phyloP scores from a whole-genome alignment of 2,888 invertebrate species.

The Drosophila pegasa region DNA sequence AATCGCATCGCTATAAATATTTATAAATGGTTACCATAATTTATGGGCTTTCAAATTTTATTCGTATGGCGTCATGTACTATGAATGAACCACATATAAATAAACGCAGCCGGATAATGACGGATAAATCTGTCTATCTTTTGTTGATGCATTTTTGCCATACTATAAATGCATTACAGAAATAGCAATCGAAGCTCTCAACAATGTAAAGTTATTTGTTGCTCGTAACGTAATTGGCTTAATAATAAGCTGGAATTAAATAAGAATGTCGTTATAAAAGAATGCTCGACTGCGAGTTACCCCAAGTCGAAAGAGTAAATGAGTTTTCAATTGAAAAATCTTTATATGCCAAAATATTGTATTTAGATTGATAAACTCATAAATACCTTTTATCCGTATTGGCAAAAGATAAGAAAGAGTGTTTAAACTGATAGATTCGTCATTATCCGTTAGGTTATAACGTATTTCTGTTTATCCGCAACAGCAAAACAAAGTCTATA shows the following conservation, averaged over 20 bases:
- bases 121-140: constrained; percentile 27
- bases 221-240: background rate
- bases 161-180: constrained; percentile 19
- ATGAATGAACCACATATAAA: constrained; percentile 35
- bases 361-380: background rate
- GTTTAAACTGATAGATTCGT: background rate
- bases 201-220: constrained; percentile 6
- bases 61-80: constrained; percentile 42
- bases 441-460: background rate
- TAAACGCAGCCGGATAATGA: constrained; percentile 16
- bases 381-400: background rate
- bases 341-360: background rate
- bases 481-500: background rate
- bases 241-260: background rate
- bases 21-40: constrained; percentile 51
- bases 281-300: background rate
- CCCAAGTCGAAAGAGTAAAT: background rate
- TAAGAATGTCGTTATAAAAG: background rate
- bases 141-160: constrained; percentile 29
- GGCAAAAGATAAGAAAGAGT: background rate
- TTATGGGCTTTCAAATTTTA: constrained; percentile 49
- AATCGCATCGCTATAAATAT: constrained; percentile 55
- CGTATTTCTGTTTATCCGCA: background rate
- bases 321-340: background rate
- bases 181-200: background rate